These are phyloP conservation scores for Pollenia labialis DNA, from an alignment of 2,888 invertebrate genomes.

Conservation along the genomic window DNA sequence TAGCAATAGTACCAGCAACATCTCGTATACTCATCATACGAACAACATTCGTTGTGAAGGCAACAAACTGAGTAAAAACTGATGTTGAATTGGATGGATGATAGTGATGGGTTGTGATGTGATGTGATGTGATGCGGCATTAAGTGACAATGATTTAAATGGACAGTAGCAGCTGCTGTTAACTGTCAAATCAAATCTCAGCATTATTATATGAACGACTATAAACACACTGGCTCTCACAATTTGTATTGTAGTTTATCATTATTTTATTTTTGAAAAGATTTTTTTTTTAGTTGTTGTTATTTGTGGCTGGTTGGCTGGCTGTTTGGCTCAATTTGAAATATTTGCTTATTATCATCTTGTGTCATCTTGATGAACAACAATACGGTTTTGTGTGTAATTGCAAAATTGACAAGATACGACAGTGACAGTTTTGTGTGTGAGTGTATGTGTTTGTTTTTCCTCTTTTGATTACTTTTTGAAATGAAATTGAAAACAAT, in stretches of 20 bases:
- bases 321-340: conserved; percentile 46
- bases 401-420: conserved; percentile 66
- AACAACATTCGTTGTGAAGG: conserved; percentile 41
- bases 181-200: conserved; percentile 72
- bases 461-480: conserved; percentile 45
- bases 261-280: background rate
- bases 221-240: conserved; percentile 29
- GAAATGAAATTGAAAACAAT: conserved; percentile 70
- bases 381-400: conserved; percentile 61
- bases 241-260: conserved; percentile 21
- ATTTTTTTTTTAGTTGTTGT: conserved; percentile 5
- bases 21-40: conserved; percentile 39
- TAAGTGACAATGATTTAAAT: conserved; percentile 75
- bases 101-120: conserved; percentile 71
- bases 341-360: conserved; percentile 70
- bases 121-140: conserved; percentile 72
- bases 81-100: conserved; percentile 69
- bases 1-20: conserved; percentile 49
- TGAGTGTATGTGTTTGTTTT: conserved; percentile 4
- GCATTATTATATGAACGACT: conserved; percentile 68
- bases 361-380: conserved; percentile 63
- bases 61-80: conserved; percentile 59
- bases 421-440: conserved; percentile 61
- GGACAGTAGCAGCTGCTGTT: conserved; percentile 75
- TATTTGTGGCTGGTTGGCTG: conserved; percentile 34